phyloP scores from a whole-genome alignment of 2,888 invertebrate species.

The Agonopterix alstromeriana region DNA sequence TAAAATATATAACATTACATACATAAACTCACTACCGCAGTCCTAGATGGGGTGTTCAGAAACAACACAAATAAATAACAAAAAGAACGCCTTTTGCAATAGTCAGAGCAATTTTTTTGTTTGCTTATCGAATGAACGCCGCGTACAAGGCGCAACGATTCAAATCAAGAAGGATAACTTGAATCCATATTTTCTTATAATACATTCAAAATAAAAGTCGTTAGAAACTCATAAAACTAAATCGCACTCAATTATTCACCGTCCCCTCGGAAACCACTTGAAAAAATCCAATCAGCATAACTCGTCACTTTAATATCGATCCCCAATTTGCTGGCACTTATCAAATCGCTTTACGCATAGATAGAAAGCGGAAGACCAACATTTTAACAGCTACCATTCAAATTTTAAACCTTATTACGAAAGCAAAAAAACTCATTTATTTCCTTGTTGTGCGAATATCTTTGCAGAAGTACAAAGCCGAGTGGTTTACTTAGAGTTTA shows the following conservation, averaged over 20 bases:
- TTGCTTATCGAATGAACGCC: not conserved
- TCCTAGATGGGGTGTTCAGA: too few species aligned
- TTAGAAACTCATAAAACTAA: constrained; percentile 43
- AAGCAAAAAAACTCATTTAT: constrained; percentile 40
- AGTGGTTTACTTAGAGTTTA: constrained; percentile 74
- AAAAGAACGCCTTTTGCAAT: constrained; percentile 1
- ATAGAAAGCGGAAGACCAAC: constrained; percentile 50
- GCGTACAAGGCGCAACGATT: not conserved
- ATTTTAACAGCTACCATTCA: constrained; percentile 22
- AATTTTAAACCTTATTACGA: constrained; percentile 45
- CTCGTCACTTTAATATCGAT: constrained; percentile 72
- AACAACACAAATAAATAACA: not conserved
- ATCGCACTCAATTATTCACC: constrained; percentile 70
- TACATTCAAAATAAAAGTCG: constrained; percentile 9
- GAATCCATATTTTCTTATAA: not conserved
- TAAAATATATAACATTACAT: too few species aligned
- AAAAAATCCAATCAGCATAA: constrained; percentile 77
- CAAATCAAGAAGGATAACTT: not conserved
- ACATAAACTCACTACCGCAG: too few species aligned
- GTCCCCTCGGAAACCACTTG: constrained; percentile 59
- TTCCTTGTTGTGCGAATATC: constrained; percentile 48
- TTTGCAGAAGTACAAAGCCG: constrained; percentile 54
- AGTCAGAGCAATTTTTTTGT: constrained; percentile 1
- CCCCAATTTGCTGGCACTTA: constrained; percentile 70
- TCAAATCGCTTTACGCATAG: constrained; percentile 71